These are phyloP conservation scores for Periphyllus acericola DNA, from an alignment of 2,888 invertebrate species.

Conservation along the genomic window DNA sequence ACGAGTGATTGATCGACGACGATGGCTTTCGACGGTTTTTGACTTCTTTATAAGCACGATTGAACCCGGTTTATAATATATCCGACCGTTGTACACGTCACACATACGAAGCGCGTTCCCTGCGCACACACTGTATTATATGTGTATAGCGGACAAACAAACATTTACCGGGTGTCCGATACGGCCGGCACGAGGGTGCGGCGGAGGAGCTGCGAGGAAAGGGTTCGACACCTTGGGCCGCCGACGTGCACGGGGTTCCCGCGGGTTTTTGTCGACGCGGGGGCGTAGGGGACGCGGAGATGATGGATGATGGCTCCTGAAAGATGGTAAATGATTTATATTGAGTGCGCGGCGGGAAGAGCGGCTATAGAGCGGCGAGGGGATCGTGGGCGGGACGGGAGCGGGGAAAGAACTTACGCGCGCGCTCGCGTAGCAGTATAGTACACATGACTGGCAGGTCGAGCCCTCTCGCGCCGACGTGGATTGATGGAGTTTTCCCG, in stretches of 20 bases:
- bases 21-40: conserved; percentile 34
- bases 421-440: too few relatives aligned
- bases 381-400: conserved; percentile 59
- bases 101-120: neutral
- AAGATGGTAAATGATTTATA: conserved; percentile 66
- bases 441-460: conserved; percentile 43
- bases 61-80: conserved; percentile 22
- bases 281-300: conserved; percentile 8
- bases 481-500: conserved; percentile 63
- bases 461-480: conserved; percentile 61
- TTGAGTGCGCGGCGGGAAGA: conserved; percentile 29
- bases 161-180: neutral
- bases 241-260: neutral
- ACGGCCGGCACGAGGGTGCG: neutral
- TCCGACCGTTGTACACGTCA: neutral
- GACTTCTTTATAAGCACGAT: conserved; percentile 56
- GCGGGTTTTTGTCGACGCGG: neutral
- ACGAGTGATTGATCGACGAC: conserved; percentile 47
- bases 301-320: conserved; percentile 62
- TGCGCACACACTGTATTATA: neutral
- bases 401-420: conserved; percentile 31
- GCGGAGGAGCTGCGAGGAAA: conserved; percentile 5
- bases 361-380: conserved; percentile 20
- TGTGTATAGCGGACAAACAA: neutral
- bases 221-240: conserved; percentile 55